Evolutionary conservation across 2,797 vertebrate species (phyloP), one percentile per base, ranked within the genome.

Genomic region (Kryptolebias ocellatus): DNA sequence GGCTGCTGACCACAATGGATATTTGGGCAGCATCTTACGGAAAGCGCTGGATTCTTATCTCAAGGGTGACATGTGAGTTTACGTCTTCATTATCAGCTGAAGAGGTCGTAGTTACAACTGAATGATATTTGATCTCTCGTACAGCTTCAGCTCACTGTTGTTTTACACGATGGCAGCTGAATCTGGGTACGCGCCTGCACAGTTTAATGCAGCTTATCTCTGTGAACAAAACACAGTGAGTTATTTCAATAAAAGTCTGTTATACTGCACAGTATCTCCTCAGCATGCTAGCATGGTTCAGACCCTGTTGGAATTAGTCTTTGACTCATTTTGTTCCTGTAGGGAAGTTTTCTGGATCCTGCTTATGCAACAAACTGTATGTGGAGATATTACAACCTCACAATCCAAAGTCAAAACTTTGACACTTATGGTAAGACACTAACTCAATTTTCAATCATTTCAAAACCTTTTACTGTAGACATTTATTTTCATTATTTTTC

Each of bases 1-100:
- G 95, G 92, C 88, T 2, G 89, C 91, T 6, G 94, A 95, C 72
- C 92, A 94, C 71, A 95, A 94, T 4, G 95, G 95, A 53, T 90
- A 93, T 86, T 87, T 95, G 59, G 95, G 95, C 66, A 87, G 70
- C 2, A 42, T 92, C 60, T 71, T 95, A 42, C 78, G 91, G 47
- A 93, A 84, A 66, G 93, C 89, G 11, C 74, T 95, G 81, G 89
- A 94, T 64, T 92, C 87, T 4, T 91, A 94, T 79, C 86, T 95
- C 15, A 87, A 85, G 57, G 83, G 78, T 45, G 75, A 95, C 74
- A 90, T 85, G 95, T 95, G 90, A 27, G 4, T 42, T 52, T 14
- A 4, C 14, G 3, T 1, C 0, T 55, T 68, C 11, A 28, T 29
- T 16, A 64, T 77, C 17, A 64, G 53, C 4, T 11, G 1, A 4